Evolutionary conservation across 2,797 vertebrate genomes (phyloP), one percentile per base, ranked within the genome.

Genomic region (Sandelia bainsii): DNA sequence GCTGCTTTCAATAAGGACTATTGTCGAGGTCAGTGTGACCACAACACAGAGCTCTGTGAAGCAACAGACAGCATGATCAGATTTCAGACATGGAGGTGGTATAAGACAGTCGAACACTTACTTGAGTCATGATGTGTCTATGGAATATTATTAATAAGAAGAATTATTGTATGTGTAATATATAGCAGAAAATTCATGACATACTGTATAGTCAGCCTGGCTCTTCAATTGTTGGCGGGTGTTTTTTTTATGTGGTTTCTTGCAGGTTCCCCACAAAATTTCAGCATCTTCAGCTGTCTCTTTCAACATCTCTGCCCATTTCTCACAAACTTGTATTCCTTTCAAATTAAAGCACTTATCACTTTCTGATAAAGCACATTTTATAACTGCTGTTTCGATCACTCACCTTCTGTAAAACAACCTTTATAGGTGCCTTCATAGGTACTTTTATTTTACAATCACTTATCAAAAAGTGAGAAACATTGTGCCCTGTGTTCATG

Each of bases 21-120:
- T 90, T 91, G 91, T 91, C 4, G 52, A 77, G 42, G 72, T 85
- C 82, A 85, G 64, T 29, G 67, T 87, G 83, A 89, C 84, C 83
- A 73, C 69, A 78, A 71, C 32, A 62, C 44, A 62, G 25, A 65
- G 71, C 79, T 81, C 72, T 83, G 72, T 80, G 51, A 45, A 40
- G 65, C 39, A 27, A 49, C 63, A 67, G 50, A 74, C 66, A 69
- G 62, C 69, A 71, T 51, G 52, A 76, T 8, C 69, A 69, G 7
- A 54, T 72, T 81, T 72, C 53, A 75, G 48, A 68, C 5, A 6
- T 49, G 52, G 20, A 39, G 34, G 53, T 53, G 17, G 51, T 16
- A 34, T 22, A 39, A 59, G 45, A 25, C 20, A 46, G n/a, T 27
- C 20, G 37, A 65, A 32, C 72, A 39, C 4, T n/a, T 82, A 68